Percentiles rank a stretch among this genome's conserved stretches.
phyloP scores from a whole-genome alignment of 2,888 invertebrate species.

The Biston stratarius region DNA sequence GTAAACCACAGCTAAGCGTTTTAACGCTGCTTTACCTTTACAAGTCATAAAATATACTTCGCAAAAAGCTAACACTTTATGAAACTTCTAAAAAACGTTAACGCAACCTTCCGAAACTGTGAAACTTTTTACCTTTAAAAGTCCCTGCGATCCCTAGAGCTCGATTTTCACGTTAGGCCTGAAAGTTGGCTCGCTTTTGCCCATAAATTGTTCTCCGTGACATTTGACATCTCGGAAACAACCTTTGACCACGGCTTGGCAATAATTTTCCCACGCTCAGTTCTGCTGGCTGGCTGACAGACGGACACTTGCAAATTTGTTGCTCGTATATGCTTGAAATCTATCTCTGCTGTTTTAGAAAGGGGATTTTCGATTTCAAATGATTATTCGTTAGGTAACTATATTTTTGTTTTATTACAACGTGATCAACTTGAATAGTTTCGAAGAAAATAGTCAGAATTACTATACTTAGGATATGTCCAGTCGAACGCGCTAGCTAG shows the following conservation, averaged over 20 bases:
- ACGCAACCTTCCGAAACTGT: conserved; percentile 26
- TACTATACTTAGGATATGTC: too few relatives aligned
- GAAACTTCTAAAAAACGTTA: conserved; percentile 25
- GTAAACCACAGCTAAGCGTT: too few relatives aligned
- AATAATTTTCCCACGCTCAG: conserved; percentile 46
- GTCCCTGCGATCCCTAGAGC: conserved; percentile 29
- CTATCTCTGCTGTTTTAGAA: background rate
- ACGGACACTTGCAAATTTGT: conserved; percentile 27
- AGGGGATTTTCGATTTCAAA: too few relatives aligned
- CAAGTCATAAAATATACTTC: background rate
- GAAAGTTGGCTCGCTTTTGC: conserved; percentile 30
- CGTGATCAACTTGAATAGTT: too few relatives aligned
- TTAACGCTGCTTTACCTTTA: background rate
- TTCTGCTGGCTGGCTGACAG: conserved; percentile 34
- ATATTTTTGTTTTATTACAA: too few relatives aligned
- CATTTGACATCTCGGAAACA: conserved; percentile 45
- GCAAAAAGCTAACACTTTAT: conserved; percentile 7
- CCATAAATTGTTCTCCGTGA: conserved; percentile 47
- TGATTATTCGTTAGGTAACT: too few relatives aligned
- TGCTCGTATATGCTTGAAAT: conserved; percentile 8
- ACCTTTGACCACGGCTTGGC: conserved; percentile 40
- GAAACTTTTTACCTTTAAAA: conserved; percentile 33
- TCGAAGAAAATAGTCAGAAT: too few relatives aligned
- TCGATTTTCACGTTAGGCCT: conserved; percentile 32
- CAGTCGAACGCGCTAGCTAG: too few relatives aligned